Conservation (phyloP, 2,113 vertebrate species). For the Callionymus lyra region DNA sequence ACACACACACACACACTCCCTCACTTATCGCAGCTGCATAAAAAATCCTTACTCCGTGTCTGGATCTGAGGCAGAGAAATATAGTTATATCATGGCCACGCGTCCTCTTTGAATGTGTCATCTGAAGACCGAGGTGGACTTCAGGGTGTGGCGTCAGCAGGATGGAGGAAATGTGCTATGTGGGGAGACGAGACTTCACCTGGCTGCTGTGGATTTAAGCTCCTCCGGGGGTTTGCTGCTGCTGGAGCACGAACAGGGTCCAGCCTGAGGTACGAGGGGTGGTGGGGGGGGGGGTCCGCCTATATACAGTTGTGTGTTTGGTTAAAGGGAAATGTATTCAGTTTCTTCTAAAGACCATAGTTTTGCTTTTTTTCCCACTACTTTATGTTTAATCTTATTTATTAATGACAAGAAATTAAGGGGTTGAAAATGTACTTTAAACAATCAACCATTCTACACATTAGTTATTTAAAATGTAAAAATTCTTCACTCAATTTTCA, state of each 20-base stretch:
- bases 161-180: conserved; percentile 58
- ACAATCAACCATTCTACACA: too few relatives aligned
- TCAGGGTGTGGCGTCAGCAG: conserved; percentile 28
- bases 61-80: conserved; percentile 20
- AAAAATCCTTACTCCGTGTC: conserved; percentile 22
- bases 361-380: neutral
- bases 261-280: conserved; percentile 71
- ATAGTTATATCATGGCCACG: neutral
- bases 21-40: conserved; percentile 26
- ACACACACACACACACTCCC: conserved; percentile 33
- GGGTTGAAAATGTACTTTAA: neutral
- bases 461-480: too few relatives aligned
- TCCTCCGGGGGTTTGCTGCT: conserved; percentile 59
- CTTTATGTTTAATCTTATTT: neutral
- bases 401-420: too few relatives aligned
- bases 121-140: conserved; percentile 15
- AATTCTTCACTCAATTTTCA: too few relatives aligned
- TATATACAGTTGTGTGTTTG: too few relatives aligned
- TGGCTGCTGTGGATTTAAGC: conserved; percentile 59
- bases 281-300: too few relatives aligned
- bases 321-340: neutral
- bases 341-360: neutral
- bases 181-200: conserved; percentile 54
- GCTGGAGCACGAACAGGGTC: conserved; percentile 49
- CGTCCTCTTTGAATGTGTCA: conserved; percentile 1